A percentile compares a stretch with the other conserved stretches of the same genome.
Conservation (phyloP, 2,888 invertebrate genomes). For the Mycogona germanica region DNA sequence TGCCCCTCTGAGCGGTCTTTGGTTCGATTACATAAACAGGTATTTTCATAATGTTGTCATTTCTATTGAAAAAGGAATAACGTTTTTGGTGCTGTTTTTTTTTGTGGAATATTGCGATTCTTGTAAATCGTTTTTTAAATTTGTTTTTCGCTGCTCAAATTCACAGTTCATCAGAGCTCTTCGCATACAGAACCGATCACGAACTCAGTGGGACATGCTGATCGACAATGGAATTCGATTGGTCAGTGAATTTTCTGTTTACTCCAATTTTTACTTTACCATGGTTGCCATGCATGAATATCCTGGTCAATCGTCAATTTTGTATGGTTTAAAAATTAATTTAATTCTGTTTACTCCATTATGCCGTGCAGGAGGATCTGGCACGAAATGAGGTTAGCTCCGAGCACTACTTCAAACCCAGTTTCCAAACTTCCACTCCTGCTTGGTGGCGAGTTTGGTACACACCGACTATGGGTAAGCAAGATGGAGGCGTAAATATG, state of each 20-base stretch:
- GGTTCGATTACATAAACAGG: slow-evolving; percentile 80
- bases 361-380: slow-evolving; percentile 78
- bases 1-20: slow-evolving; percentile 68
- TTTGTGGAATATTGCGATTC: no score
- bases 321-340: no score
- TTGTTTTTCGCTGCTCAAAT: slow-evolving; percentile 15
- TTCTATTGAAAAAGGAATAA: background rate
- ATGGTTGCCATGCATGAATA: no score
- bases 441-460: slow-evolving; percentile 28
- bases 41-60: slow-evolving; percentile 32
- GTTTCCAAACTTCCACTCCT: slow-evolving; percentile 52
- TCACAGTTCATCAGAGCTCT: slow-evolving; percentile 42
- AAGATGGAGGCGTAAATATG: no score
- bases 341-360: no score
- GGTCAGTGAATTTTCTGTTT: no score
- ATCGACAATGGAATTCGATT: slow-evolving; percentile 52
- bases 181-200: slow-evolving; percentile 83
- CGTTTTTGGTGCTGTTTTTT: background rate
- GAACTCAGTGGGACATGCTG: slow-evolving; percentile 84
- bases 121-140: background rate
- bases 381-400: slow-evolving; percentile 56
- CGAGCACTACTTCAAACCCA: slow-evolving; percentile 49
- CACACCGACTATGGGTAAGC: slow-evolving; percentile 34
- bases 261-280: no score
- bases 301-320: no score